Evolutionary conservation across 1,140 invertebrate genomes (phyloP).

Genomic region (Cherax destructor): DNA sequence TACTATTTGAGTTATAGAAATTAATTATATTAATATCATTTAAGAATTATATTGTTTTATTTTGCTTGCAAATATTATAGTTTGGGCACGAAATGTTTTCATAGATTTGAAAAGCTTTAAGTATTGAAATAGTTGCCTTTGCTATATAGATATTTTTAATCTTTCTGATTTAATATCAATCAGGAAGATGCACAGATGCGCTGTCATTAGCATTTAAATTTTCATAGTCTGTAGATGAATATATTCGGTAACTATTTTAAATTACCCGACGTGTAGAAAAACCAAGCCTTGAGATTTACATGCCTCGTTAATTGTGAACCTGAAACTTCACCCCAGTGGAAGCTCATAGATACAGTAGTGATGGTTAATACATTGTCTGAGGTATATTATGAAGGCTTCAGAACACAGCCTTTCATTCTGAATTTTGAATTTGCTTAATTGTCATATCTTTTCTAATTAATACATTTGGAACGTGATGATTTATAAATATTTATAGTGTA

Average conservation of each 20-base stretch:
- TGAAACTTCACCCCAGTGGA: no score
- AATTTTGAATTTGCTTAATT: background rate
- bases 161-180: conserved; percentile 20
- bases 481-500: background rate
- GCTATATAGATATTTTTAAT: background rate
- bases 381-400: background rate
- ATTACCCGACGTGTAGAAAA: background rate
- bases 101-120: background rate
- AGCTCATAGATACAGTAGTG: background rate
- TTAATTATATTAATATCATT: background rate
- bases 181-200: conserved; percentile 52
- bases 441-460: background rate
- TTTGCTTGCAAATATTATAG: background rate
- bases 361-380: background rate
- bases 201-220: conserved; percentile 1
- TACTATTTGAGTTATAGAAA: background rate
- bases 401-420: background rate
- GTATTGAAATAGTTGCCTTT: background rate
- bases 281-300: no score
- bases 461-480: background rate
- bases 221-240: background rate
- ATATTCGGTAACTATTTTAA: background rate
- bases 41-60: background rate
- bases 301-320: no score
- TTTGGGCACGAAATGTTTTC: conserved; percentile 11